Base-by-base conservation (phyloP, 2,888 invertebrate genomes). In the Pristionchus entomophagus region DNA sequence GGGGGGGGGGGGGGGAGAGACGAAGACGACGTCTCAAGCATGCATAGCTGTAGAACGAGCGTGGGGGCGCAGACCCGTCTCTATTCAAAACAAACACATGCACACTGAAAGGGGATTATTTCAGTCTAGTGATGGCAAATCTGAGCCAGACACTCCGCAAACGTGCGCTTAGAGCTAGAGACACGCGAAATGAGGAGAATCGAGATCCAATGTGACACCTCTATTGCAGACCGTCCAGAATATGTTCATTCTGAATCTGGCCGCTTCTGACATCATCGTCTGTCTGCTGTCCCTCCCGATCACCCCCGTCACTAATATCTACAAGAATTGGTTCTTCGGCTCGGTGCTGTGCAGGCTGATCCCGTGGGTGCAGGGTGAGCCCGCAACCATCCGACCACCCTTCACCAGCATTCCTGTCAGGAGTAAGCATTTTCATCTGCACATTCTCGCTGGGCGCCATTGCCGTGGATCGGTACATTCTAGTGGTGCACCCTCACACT, bases 391-490 rank as follows among this genome's bases (percentile, higher is more conserved):
- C 6, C n/a, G 2, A 5, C 62, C 53, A 26, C 26, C 51, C 8
- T 5, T 56, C 4, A 49, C 65, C 1, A 19, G 35, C 32, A 4
- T n/a, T 51, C 5, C 22, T 86, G 88, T 65, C 78, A 90, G 90
- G 97, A 84, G 96, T 97, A 93, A 97, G 97, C 94, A 97, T 99
- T 90, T 99, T 98, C 95, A 97, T 98, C 93, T 98, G 98, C 88
- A 98, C 98, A 2, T 95, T 98, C 92, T 98, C 98, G 22, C 95
- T 99, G 88, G 98, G 97, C 90, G 97, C 97, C 90, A 99, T 99
- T 92, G 98, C 99, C 85, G 96, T 98, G 87, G 99, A 99, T 95
- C 96, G 99, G 96, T 98, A 94, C 97, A 98, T 90, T 97, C 98
- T 92, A 96, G 92, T 91, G 17, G 92, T 92, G 8, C 87, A 88